These are phyloP conservation scores for Pocota personata DNA, from an alignment of 2,888 invertebrate species.

Conservation along the genomic window DNA sequence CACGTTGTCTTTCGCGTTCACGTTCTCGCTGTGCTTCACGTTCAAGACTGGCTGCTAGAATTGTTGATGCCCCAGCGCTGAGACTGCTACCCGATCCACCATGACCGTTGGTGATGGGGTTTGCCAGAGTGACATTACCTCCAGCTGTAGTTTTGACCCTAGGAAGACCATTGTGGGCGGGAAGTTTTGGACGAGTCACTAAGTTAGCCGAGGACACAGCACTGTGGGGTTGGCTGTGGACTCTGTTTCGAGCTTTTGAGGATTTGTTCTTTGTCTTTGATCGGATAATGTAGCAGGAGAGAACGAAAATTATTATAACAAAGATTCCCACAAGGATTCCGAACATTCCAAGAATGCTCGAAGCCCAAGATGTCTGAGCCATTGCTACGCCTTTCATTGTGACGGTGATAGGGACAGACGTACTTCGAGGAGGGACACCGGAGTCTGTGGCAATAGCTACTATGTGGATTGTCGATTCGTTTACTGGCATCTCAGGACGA, in stretches of 20 bases:
- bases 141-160: constrained; percentile 69
- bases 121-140: constrained; percentile 80
- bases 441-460: constrained; percentile 93
- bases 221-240: constrained; percentile 81
- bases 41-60: constrained; percentile 84
- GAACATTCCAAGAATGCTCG: constrained; percentile 84
- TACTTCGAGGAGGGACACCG: constrained; percentile 91
- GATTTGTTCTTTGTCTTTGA: constrained; percentile 82
- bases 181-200: constrained; percentile 80
- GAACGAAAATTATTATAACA: constrained; percentile 88
- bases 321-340: constrained; percentile 89
- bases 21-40: constrained; percentile 82
- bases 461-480: constrained; percentile 87
- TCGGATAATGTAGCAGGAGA: constrained; percentile 91
- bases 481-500: constrained; percentile 83
- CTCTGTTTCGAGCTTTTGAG: constrained; percentile 80
- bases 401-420: constrained; percentile 87
- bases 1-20: constrained; percentile 80
- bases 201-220: constrained; percentile 82
- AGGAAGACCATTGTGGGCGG: constrained; percentile 53
- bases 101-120: constrained; percentile 80
- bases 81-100: constrained; percentile 84
- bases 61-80: constrained; percentile 85
- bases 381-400: constrained; percentile 84
- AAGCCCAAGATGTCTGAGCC: constrained; percentile 83